Percentiles rank a stretch among this genome's conserved stretches.
Conservation (phyloP, 2,113 vertebrate species). For the Paedocypris sp. region DNA sequence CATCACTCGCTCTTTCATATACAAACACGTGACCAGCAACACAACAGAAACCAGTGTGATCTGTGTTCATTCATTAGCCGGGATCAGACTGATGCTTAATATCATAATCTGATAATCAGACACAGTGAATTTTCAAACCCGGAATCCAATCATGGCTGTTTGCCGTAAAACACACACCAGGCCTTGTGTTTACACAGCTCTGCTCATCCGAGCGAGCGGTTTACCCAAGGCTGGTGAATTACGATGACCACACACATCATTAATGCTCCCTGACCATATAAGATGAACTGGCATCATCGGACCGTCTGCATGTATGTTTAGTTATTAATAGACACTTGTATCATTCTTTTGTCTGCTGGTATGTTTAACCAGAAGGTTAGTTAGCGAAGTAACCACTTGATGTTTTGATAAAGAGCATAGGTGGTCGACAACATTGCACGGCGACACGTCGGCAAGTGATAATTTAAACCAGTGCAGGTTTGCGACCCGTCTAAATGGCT, state of each 20-base stretch:
- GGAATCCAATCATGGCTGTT: neutral
- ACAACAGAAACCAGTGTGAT: neutral
- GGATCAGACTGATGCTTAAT: neutral
- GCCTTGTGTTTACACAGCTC: neutral
- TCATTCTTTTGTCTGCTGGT: conserved; percentile 7
- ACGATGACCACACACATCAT: neutral
- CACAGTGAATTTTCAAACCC: neutral
- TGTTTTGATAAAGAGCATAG: conserved; percentile 6
- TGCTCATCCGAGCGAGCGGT: neutral
- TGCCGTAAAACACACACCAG: neutral
- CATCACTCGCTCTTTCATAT: too few species aligned
- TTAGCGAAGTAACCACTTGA: neutral
- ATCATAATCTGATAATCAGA: neutral
- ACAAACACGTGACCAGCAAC: neutral
- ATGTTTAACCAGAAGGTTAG: neutral
- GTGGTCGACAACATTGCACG: neutral
- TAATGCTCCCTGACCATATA: neutral
- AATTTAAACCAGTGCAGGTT: neutral
- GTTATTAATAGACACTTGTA: conserved; percentile 7
- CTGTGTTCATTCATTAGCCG: neutral
- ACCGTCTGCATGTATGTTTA: conserved; percentile 10
- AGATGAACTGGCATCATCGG: neutral
- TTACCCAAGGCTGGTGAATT: neutral
- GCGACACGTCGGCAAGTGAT: neutral
- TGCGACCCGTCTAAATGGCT: neutral